Evolutionary conservation across 1,140 invertebrate species (phyloP), one percentile per base, ranked within the genome.

Genomic region (Psix sp.): DNA sequence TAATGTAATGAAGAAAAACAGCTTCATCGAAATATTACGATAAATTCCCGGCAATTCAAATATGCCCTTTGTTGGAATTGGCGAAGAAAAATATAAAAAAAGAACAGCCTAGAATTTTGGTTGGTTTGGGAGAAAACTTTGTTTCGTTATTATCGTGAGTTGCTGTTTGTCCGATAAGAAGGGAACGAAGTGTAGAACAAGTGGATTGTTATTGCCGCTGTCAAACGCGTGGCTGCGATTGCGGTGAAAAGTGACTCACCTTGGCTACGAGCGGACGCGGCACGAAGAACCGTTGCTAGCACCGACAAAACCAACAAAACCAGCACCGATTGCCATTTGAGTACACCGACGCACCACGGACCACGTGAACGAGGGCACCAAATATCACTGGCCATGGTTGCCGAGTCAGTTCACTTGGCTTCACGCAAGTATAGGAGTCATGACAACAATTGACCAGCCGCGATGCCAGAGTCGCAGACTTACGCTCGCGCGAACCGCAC

Each of bases 331-430:
- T 48, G 49, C 49, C 51, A 78, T 77, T 78, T 80, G 76, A 80
- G 74, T 57, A 65, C 75, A 78, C 72, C 77, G 56, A 33, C 36
- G 42, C 49, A 42, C 39, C 73, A 21, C 51, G 59, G 36, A 38
- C 33, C 57, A 77, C 63, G 74, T 45, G 62, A 67, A 77, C 56
- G 31, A 56, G 31, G 68, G 60, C 81, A 79, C 79, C 81, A 78
- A 57, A 66, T 79, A 78, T 80, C 81, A 80, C 79, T 78, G 65
- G 77, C 77, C 84, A 86, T 86, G 43, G 21, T 62, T 13, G 49
- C 33, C 54, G 62, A 39, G 31, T 31, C 6, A 43, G 57, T 60
- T 67, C 43, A 51, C 39, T 38, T 51, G 20, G 38, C 33, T 73
- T 81, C 77, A 80, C 77, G 77, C 78, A 49, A 56, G 38, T 52